These are phyloP conservation scores for Telmatochromis bifrenatus DNA, from an alignment of 2,113 vertebrate species.

Conservation along the genomic window DNA sequence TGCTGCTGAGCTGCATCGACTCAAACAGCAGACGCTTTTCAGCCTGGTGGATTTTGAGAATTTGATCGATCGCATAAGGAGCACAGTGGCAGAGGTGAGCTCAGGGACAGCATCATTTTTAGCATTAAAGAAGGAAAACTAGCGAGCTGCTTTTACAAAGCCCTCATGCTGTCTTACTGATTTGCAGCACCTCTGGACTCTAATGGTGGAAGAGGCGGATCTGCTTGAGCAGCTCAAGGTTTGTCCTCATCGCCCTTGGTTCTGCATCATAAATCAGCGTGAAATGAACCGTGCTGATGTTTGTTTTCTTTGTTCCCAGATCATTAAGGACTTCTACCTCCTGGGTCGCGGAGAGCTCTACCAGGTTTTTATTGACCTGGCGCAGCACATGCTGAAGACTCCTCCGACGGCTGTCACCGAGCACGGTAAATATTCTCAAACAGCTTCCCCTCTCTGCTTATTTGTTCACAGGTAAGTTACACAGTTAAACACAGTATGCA, in stretches of 20 bases:
- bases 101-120: background rate
- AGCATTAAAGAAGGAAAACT: background rate
- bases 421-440: conserved; percentile 75
- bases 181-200: conserved; percentile 90
- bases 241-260: background rate
- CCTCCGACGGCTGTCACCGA: conserved; percentile 93
- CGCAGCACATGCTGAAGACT: conserved; percentile 95
- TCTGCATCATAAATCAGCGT: background rate
- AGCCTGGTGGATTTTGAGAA: conserved; percentile 93
- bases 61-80: conserved; percentile 88
- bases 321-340: conserved; percentile 97
- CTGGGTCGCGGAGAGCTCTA: conserved; percentile 95
- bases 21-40: conserved; percentile 92
- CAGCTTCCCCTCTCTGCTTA: background rate
- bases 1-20: conserved; percentile 87
- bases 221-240: conserved; percentile 96
- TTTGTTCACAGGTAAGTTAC: background rate
- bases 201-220: conserved; percentile 96
- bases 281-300: background rate
- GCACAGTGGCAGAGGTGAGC: conserved; percentile 91
- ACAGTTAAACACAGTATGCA: background rate
- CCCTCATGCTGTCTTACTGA: background rate
- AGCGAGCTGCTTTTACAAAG: background rate
- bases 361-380: conserved; percentile 95
- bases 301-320: conserved; percentile 63